Base-by-base conservation (phyloP, 92 coral and sea anemone species). In the Porites evermanni region DNA sequence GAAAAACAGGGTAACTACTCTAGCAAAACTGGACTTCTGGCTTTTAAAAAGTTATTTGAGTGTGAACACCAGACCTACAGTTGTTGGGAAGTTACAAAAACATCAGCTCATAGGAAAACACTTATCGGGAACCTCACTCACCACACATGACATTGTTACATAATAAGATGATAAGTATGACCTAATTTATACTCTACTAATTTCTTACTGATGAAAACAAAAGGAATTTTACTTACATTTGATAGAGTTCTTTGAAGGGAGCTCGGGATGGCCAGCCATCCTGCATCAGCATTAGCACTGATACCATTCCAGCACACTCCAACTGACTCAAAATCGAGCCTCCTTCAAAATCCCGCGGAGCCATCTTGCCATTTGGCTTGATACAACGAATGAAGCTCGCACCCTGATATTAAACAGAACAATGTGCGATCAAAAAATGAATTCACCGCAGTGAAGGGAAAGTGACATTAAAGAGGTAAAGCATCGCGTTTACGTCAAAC, bases 231-330 rank as follows among this genome's bases (percentile, higher is more conserved):
- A 86, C 99, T 93, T 83, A 97, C 99, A 97, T 97, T 64, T 95
- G 92, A 83, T 97, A 97, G 69, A 97, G 92, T 21, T 95, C 99
- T 51, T 88, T 94, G 82, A 97, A 97, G 6, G 94, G 96, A 1
- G 99, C 89, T 44, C 99, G 79, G 8, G 99, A 97, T 8, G 99
- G 99, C 90, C 95, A 97, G 71, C 99, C 99, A 71, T 97, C 99
- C 69, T 97, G 98, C 99, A 97, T 97, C 26, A 97, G 92, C 0
- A 92, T 92, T 54, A 97, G 74, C 8, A 97, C 99, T 5, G 99
- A 95, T 20, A 97, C 99, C 99, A 97, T 97, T 1, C 99, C 99
- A 53, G 95, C 99, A 71, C 99, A 97, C 85, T 97, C 99, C 72
- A 97, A 73, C 72, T 97, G 99, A 75, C 99, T 96, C 53, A 97